A percentile compares a stretch with the other conserved stretches of the same genome.
phyloP scores from a whole-genome alignment of 2,113 vertebrate species.

The Poecilia latipinna region DNA sequence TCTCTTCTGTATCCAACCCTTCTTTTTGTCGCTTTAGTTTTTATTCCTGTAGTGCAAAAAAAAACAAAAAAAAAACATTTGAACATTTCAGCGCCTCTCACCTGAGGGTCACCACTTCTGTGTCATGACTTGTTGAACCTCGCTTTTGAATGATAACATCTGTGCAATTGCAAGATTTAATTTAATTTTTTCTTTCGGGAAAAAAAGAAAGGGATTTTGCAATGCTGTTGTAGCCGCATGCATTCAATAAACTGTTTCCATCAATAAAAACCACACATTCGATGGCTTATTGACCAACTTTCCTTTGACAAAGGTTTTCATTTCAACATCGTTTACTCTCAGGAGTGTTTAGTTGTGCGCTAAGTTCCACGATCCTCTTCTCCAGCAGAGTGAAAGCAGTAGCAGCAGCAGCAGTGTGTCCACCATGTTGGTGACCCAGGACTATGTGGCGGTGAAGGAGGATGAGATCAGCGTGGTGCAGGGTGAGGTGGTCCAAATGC shows the following conservation, averaged over 20 bases:
- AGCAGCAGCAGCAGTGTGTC: conserved; percentile 97
- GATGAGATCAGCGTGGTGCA: conserved; percentile 98
- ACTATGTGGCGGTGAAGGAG: conserved; percentile 99
- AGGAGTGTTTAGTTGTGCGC: not conserved
- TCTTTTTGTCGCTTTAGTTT: not conserved
- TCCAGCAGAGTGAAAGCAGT: conserved; percentile 97
- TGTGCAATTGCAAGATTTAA: not conserved
- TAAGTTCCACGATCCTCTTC: conserved; percentile 3
- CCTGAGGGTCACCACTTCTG: conserved; percentile 14
- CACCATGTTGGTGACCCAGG: conserved; percentile 99
- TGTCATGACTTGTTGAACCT: conserved; percentile 24
- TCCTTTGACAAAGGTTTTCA: not conserved
- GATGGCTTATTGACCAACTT: conserved; percentile 40
- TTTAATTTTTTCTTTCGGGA: not conserved
- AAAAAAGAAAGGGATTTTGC: conserved; percentile 17
- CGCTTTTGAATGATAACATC: not conserved
- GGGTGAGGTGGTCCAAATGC: conserved; percentile 98
- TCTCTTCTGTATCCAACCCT: conserved; percentile 3
- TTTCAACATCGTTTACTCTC: not conserved
- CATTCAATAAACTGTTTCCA: conserved; percentile 11
- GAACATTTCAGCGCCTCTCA: conserved; percentile 7
- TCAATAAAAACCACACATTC: conserved; percentile 61
- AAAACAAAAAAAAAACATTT: not conserved
- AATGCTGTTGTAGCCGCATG: conserved; percentile 52
- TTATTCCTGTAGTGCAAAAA: not conserved